phyloP scores from a whole-genome alignment of 2,888 invertebrate genomes.

The Nematopogon swammerdamellus region DNA sequence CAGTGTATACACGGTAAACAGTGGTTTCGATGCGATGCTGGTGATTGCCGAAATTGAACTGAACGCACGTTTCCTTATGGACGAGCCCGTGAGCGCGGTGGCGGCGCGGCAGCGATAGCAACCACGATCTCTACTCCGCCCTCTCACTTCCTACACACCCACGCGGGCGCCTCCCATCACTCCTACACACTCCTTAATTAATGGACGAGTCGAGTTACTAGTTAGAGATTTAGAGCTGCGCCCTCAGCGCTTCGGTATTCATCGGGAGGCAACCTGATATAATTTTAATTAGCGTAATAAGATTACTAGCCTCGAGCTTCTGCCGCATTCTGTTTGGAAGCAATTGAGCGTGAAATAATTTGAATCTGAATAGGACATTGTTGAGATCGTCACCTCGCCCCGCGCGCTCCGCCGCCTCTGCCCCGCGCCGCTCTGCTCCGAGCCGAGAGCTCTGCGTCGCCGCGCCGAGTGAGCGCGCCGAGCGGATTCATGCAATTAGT shows the following conservation, averaged over 20 bases:
- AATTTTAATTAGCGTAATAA: constrained; percentile 24
- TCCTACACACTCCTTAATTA: not conserved
- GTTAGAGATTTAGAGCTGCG: not conserved
- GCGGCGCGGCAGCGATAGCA: too few species aligned
- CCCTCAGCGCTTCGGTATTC: not conserved
- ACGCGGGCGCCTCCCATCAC: not conserved
- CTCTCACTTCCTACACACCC: too few species aligned
- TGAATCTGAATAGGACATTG: constrained; percentile 55
- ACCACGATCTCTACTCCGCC: too few species aligned
- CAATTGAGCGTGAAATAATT: constrained; percentile 57
- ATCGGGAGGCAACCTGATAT: not conserved
- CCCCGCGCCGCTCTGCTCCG: too few species aligned
- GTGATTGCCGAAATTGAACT: too few species aligned
- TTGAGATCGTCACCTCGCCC: constrained; percentile 51
- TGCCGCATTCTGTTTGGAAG: constrained; percentile 40
- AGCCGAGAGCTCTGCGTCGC: not conserved
- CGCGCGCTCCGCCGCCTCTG: too few species aligned
- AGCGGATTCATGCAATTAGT: not conserved
- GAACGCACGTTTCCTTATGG: too few species aligned
- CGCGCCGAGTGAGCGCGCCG: not conserved
- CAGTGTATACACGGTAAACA: too few species aligned
- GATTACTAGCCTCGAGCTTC: constrained; percentile 43
- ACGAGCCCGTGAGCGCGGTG: too few species aligned
- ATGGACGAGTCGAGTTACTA: not conserved
- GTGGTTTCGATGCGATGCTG: too few species aligned